Percentiles rank a stretch among this genome's conserved stretches.
Conservation (phyloP, 2,113 vertebrate genomes). For the Ceyx melanurus region DNA sequence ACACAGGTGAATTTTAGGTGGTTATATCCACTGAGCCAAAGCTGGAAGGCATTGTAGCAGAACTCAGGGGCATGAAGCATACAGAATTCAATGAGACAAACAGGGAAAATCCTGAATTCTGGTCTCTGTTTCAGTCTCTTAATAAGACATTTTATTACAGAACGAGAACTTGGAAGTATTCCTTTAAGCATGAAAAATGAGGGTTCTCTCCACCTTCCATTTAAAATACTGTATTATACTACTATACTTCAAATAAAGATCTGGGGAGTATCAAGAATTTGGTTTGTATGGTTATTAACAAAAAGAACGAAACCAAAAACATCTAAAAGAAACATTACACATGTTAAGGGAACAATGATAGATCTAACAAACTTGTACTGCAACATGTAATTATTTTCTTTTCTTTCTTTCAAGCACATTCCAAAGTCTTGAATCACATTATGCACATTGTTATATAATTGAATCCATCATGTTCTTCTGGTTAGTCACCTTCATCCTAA, state of each 20-base stretch:
- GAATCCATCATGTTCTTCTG: neutral
- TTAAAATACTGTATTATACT: neutral
- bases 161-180: neutral
- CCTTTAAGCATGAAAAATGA: neutral
- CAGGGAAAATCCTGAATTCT: rapidly evolving
- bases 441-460: neutral
- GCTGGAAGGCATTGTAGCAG: neutral
- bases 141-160: neutral
- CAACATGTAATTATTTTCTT: neutral
- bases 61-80: neutral
- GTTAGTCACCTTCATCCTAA: slow-evolving; percentile 5
- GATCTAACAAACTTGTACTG: slow-evolving; percentile 1
- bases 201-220: neutral
- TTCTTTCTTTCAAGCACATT: slow-evolving; percentile 2
- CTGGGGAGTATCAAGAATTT: neutral
- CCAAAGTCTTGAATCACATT: neutral
- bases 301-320: neutral
- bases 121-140: neutral
- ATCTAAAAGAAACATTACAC: neutral
- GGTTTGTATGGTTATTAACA: neutral
- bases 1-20: neutral
- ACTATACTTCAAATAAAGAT: neutral
- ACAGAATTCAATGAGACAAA: neutral
- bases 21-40: neutral
- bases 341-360: neutral